Conservation (phyloP, 2,113 vertebrate species). For the Dolichallabes microphthalmus region DNA sequence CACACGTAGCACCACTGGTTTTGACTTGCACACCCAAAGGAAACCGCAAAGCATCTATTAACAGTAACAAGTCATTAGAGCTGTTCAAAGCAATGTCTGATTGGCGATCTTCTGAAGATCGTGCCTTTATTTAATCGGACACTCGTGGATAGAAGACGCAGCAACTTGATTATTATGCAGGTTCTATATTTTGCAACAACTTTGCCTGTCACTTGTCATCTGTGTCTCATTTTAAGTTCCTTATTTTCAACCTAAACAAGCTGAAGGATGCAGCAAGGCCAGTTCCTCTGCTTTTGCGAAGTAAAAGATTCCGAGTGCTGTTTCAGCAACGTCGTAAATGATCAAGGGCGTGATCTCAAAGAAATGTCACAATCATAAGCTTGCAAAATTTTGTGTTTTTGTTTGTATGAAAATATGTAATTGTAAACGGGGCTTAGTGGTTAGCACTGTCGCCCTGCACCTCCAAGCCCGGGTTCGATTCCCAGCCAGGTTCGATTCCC, state of each 20-base stretch:
- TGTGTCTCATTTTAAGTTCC: background rate
- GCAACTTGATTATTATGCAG: background rate
- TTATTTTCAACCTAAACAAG: background rate
- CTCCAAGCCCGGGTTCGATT: too few relatives aligned
- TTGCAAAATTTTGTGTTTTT: background rate
- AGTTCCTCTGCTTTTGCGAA: conserved; percentile 5
- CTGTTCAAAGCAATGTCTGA: too few relatives aligned
- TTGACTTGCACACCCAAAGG: background rate
- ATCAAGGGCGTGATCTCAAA: too few relatives aligned
- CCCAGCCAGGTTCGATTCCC: too few relatives aligned
- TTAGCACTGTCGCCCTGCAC: too few relatives aligned
- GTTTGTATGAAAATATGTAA: background rate
- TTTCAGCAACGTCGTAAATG: background rate
- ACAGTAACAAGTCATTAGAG: background rate
- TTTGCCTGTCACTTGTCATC: conserved; percentile 21
- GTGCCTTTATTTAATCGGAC: background rate
- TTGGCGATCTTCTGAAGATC: background rate
- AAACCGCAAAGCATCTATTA: conserved; percentile 2
- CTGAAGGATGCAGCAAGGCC: background rate
- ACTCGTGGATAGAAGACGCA: background rate
- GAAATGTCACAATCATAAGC: background rate
- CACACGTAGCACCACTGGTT: background rate
- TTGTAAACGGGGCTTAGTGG: too few relatives aligned
- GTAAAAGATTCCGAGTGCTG: too few relatives aligned
- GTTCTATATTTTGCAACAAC: conserved; percentile 12